A percentile compares a stretch with the other conserved stretches of the same genome.
Evolutionary conservation across 2,888 invertebrate species (phyloP).

Genomic region (Brachypterus glaber): DNA sequence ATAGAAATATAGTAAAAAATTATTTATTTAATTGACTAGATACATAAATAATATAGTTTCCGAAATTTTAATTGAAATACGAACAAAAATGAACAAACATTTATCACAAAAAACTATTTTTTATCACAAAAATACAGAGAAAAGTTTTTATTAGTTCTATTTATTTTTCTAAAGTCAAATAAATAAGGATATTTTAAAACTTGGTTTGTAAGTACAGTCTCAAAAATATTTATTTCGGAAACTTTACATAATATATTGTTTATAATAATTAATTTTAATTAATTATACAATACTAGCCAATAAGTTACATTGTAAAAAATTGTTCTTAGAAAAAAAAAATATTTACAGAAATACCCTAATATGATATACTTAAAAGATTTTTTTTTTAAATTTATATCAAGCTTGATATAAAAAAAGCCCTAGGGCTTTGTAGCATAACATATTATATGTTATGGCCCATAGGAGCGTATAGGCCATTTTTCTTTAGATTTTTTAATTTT

Average conservation of each 20-base stretch:
- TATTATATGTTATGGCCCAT: slow-evolving; percentile 5
- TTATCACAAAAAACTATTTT: slow-evolving; percentile 4
- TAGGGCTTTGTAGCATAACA: slow-evolving; percentile 19
- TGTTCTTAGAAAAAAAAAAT: slow-evolving; percentile 1
- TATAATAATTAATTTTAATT: not conserved
- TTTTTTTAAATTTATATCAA: no score
- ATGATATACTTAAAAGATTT: not conserved
- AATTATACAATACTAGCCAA: slow-evolving; percentile 11
- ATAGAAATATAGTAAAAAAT: slow-evolving; percentile 18
- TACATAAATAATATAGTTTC: slow-evolving; percentile 18
- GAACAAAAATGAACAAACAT: slow-evolving; percentile 17
- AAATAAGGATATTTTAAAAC: slow-evolving; percentile 25
- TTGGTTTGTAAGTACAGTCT: slow-evolving; percentile 27
- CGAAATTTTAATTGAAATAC: slow-evolving; percentile 19
- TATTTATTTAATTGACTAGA: slow-evolving; percentile 28
- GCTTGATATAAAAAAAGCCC: slow-evolving; percentile 25
- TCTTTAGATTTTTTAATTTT: no score
- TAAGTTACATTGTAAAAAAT: slow-evolving; percentile 13
- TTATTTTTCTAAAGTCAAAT: no score
- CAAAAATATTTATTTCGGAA: slow-evolving; percentile 13
- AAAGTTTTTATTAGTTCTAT: no score
- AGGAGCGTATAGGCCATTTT: no score
- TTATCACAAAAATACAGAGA: no score
- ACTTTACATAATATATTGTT: slow-evolving; percentile 8
- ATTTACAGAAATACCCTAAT: slow-evolving; percentile 3